Percentiles rank a stretch among this genome's conserved stretches.
These are phyloP conservation scores for Pogonognathellus flavescens DNA, from an alignment of 1,140 invertebrate species.

Conservation along the genomic window DNA sequence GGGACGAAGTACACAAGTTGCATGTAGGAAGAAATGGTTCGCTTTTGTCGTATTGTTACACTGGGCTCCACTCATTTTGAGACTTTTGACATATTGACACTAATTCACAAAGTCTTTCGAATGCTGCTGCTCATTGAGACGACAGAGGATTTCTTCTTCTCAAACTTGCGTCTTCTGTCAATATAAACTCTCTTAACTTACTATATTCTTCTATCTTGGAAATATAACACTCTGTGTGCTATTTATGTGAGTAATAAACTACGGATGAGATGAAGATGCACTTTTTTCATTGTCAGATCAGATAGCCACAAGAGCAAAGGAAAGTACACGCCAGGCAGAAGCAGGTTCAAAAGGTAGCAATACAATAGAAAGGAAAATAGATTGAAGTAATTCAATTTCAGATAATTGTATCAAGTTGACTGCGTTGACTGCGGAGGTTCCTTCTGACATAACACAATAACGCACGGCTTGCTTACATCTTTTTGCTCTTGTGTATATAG, in stretches of 20 bases:
- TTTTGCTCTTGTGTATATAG: too few relatives aligned
- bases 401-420: constrained; percentile 29
- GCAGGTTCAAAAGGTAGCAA: background rate
- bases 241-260: background rate
- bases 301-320: constrained; percentile 21
- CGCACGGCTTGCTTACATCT: background rate
- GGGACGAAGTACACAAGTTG: too few relatives aligned
- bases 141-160: background rate
- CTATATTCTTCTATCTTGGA: too few relatives aligned
- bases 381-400: constrained; percentile 39
- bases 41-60: background rate
- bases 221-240: too few relatives aligned
- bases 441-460: too few relatives aligned
- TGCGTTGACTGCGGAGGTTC: background rate
- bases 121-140: constrained; percentile 1
- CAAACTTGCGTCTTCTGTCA: background rate
- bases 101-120: constrained; percentile 38
- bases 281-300: constrained; percentile 42
- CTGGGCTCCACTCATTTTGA: background rate
- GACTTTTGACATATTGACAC: constrained; percentile 40
- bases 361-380: constrained; percentile 14
- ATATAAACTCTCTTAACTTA: too few relatives aligned
- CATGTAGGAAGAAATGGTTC: background rate
- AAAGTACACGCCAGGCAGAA: background rate
- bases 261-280: constrained; percentile 11